Conservation (phyloP, 2,113 vertebrate genomes). For the Eleginops maclovinus region DNA sequence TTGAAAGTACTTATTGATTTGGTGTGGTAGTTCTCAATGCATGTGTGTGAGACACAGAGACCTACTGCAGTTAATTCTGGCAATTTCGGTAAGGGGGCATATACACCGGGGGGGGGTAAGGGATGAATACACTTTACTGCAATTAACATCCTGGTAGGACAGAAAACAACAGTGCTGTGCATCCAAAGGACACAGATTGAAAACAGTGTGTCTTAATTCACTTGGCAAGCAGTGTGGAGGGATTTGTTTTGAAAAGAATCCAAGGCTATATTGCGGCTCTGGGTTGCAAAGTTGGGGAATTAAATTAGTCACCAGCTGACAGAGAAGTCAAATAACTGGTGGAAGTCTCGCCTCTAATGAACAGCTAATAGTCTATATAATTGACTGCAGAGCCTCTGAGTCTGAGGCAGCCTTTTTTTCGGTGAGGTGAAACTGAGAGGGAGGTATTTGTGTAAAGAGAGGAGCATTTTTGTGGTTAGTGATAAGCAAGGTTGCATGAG, state of each 20-base stretch:
- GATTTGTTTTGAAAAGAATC: constrained; percentile 47
- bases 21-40: constrained; percentile 12
- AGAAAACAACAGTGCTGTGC: constrained; percentile 35
- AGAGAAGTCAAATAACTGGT: constrained; percentile 60
- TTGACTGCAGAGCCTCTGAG: constrained; percentile 65
- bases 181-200: constrained; percentile 51
- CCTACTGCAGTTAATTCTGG: constrained; percentile 33
- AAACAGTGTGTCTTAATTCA: constrained; percentile 58
- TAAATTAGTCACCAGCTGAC: constrained; percentile 67
- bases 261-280: constrained; percentile 31
- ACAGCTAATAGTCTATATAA: constrained; percentile 71
- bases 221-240: constrained; percentile 43
- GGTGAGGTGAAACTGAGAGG: constrained; percentile 39
- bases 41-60: constrained; percentile 11
- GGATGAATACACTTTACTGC: constrained; percentile 40
- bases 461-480: constrained; percentile 55
- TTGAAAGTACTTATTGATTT: constrained; percentile 65
- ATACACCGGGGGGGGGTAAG: constrained; percentile 25
- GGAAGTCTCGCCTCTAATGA: constrained; percentile 70
- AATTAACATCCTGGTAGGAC: constrained; percentile 16
- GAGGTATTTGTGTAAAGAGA: constrained; percentile 63
- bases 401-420: constrained; percentile 39
- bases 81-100: constrained; percentile 30
- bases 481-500: constrained; percentile 67
- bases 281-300: constrained; percentile 55